Percentiles rank a stretch among this genome's conserved stretches.
Conservation (phyloP, 2,797 vertebrate species). For the Enoplosus armatus region DNA sequence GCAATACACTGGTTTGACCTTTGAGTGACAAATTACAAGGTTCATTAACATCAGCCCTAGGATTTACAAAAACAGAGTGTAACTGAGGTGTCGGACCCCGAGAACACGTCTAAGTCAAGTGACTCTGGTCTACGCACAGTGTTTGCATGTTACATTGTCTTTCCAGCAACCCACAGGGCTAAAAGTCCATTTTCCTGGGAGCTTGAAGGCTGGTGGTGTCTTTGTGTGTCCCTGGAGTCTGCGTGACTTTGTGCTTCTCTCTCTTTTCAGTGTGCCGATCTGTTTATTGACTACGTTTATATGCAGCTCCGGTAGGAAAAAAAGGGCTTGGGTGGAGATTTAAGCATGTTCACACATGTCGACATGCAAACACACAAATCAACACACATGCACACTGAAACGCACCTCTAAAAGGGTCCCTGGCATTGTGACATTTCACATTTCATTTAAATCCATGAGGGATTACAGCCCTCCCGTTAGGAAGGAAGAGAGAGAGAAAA, state of each 20-base stretch:
- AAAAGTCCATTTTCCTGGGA: constrained; percentile 19
- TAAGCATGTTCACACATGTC: constrained; percentile 44
- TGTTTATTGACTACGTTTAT: constrained; percentile 61
- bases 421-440: constrained; percentile 84
- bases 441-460: constrained; percentile 84
- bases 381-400: constrained; percentile 45
- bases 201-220: constrained; percentile 3
- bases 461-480: constrained; percentile 80
- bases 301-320: constrained; percentile 32
- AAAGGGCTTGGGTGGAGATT: constrained; percentile 53
- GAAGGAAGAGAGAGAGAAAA: constrained; percentile 63
- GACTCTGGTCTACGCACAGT: background rate
- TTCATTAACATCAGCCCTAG: constrained; percentile 41
- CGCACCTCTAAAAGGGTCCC: constrained; percentile 82
- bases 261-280: constrained; percentile 52
- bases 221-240: constrained; percentile 36
- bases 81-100: constrained; percentile 16
- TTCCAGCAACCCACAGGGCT: constrained; percentile 5
- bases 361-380: constrained; percentile 40
- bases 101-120: constrained; percentile 25
- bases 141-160: constrained; percentile 19
- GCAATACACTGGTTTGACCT: constrained; percentile 42
- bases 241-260: constrained; percentile 43
- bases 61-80: constrained; percentile 22
- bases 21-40: constrained; percentile 19